A percentile compares a stretch with the other conserved stretches of the same genome.
phyloP scores from a whole-genome alignment of 2,113 vertebrate genomes.

The Cochlearius cochlearius region DNA sequence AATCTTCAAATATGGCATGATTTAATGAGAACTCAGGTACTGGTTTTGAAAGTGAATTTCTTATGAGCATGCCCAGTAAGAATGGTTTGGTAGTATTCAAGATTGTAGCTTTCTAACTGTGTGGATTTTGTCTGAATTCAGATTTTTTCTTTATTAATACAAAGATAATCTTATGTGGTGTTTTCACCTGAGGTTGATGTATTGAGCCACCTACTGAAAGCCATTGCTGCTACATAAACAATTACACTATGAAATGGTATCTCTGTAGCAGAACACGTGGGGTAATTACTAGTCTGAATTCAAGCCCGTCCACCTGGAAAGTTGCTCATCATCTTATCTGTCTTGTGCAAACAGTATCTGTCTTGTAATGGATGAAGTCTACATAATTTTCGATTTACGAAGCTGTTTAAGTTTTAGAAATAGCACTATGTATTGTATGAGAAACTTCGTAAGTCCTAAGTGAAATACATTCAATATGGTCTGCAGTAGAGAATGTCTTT shows the following conservation, averaged over 20 bases:
- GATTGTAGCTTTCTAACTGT: not conserved
- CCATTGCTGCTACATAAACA: not conserved
- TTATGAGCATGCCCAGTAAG: constrained; percentile 4
- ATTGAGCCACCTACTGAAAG: not conserved
- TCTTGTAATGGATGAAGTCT: not conserved
- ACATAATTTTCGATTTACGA: not conserved
- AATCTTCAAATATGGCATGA: not conserved
- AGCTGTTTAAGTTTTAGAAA: not conserved
- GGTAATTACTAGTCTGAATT: not conserved
- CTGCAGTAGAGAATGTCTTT: not conserved
- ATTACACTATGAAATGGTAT: rapidly evolving
- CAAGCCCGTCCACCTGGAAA: not conserved
- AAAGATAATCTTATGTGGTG: not conserved
- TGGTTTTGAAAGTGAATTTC: not conserved
- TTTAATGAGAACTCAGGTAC: not conserved
- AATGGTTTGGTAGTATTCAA: not conserved
- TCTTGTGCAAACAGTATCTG: not conserved
- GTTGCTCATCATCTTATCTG: not conserved
- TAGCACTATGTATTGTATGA: not conserved
- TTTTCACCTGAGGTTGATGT: not conserved
- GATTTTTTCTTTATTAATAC: not conserved
- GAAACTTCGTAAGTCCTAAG: not conserved
- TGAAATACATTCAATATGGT: not conserved
- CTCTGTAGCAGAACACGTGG: rapidly evolving
- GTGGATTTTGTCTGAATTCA: constrained; percentile 34